phyloP scores from a whole-genome alignment of 2,888 invertebrate species.

The Candidula unifasciata region DNA sequence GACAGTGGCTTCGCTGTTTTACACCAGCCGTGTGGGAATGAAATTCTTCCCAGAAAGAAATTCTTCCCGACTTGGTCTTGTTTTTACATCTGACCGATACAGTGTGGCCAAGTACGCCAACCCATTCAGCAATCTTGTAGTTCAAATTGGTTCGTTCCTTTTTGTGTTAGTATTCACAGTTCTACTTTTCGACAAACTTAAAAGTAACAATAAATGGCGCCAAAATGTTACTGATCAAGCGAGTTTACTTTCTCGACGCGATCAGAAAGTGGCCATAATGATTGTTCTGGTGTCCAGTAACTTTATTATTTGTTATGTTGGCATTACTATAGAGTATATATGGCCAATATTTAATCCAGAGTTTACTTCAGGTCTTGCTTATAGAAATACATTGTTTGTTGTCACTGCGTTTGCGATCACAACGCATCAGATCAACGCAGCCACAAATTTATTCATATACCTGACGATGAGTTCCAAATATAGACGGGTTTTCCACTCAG shows the following conservation, averaged over 20 bases:
- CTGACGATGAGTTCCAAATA: slow-evolving; percentile 36
- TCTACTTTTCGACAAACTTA: slow-evolving; percentile 3
- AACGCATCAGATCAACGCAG: slow-evolving; percentile 15
- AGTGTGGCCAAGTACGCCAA: not conserved
- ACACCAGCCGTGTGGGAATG: slow-evolving; percentile 17
- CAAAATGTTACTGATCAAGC: not conserved
- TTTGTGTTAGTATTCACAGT: not conserved
- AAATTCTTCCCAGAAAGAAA: slow-evolving; percentile 1
- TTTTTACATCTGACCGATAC: slow-evolving; percentile 5
- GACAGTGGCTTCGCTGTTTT: slow-evolving; percentile 18
- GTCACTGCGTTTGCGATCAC: not conserved
- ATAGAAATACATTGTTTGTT: slow-evolving; percentile 10
- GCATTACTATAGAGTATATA: not conserved
- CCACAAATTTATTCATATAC: slow-evolving; percentile 28
- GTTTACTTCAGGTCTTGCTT: slow-evolving; percentile 9
- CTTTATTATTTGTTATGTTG: slow-evolving; percentile 8
- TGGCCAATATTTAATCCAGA: not conserved
- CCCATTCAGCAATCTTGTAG: slow-evolving; percentile 5
- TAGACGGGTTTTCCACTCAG: not conserved
- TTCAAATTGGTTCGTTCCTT: slow-evolving; percentile 9
- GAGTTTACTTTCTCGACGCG: not conserved
- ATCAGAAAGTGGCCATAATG: slow-evolving; percentile 23
- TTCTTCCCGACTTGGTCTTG: not conserved
- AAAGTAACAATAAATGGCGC: slow-evolving; percentile 22
- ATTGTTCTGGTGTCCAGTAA: slow-evolving; percentile 2